Percentiles rank a stretch among this genome's conserved stretches.
These are phyloP conservation scores for Neoitamus cyanurus DNA, from an alignment of 2,888 invertebrate species.

Conservation along the genomic window DNA sequence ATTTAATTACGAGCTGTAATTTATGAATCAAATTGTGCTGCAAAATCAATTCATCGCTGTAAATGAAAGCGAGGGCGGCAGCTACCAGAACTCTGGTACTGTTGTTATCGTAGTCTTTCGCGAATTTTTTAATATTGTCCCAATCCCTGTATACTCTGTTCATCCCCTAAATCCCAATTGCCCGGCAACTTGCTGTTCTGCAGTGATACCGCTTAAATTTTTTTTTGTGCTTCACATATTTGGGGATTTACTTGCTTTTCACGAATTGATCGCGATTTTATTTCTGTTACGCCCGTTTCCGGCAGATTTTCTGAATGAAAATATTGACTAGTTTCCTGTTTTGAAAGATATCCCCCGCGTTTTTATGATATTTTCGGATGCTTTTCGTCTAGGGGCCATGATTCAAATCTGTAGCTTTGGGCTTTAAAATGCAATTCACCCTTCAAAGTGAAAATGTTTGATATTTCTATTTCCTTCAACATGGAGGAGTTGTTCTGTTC, in stretches of 20 bases:
- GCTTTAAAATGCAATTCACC: background rate
- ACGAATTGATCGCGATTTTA: background rate
- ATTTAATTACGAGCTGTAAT: slow-evolving; percentile 18
- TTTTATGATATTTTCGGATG: background rate
- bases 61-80: background rate
- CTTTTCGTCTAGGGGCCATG: background rate
- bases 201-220: background rate
- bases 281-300: background rate
- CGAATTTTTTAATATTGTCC: background rate
- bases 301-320: background rate
- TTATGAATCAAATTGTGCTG: slow-evolving; percentile 11
- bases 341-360: background rate
- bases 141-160: background rate
- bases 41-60: background rate
- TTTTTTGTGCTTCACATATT: background rate
- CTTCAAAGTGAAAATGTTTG: background rate
- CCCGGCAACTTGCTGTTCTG: background rate
- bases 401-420: background rate
- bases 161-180: background rate
- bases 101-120: background rate
- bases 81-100: background rate
- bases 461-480: background rate
- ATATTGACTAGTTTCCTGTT: background rate
- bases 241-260: background rate
- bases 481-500: background rate